Percentiles rank a stretch among this genome's conserved stretches.
phyloP scores from a whole-genome alignment of 2,113 vertebrate species.

The Cranoglanis bouderius region DNA sequence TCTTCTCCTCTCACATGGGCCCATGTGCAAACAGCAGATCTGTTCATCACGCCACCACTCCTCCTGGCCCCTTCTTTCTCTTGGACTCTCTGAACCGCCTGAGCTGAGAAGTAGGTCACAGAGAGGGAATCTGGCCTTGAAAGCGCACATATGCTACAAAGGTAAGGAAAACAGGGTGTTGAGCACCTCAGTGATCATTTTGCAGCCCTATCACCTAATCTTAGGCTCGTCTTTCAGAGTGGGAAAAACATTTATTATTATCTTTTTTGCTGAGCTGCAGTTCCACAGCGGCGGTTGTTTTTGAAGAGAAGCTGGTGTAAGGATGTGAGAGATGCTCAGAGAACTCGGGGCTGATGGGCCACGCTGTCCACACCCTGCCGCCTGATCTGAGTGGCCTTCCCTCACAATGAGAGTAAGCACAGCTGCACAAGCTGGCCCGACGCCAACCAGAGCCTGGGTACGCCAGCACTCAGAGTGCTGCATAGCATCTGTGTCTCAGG shows the following conservation, averaged over 20 bases:
- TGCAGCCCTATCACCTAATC: conserved; percentile 41
- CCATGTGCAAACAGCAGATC: conserved; percentile 73
- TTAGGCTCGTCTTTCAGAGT: conserved; percentile 45
- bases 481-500: conserved; percentile 29
- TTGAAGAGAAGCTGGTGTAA: conserved; percentile 47
- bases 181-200: conserved; percentile 43
- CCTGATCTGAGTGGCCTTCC: conserved; percentile 54
- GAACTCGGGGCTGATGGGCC: conserved; percentile 32
- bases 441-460: conserved; percentile 41
- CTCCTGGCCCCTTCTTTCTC: conserved; percentile 54
- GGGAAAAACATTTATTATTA: conserved; percentile 48
- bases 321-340: conserved; percentile 49
- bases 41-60: conserved; percentile 65
- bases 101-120: conserved; percentile 75
- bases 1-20: conserved; percentile 8
- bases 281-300: conserved; percentile 45
- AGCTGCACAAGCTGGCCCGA: conserved; percentile 53
- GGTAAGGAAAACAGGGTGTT: conserved; percentile 49
- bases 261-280: conserved; percentile 46
- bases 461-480: conserved; percentile 31
- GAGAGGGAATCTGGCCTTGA: conserved; percentile 78
- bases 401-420: conserved; percentile 55
- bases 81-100: conserved; percentile 64
- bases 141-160: conserved; percentile 58
- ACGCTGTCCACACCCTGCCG: conserved; percentile 48